These are phyloP conservation scores for Sarcophaga bullata DNA, from an alignment of 1,140 invertebrate species.

Conservation along the genomic window DNA sequence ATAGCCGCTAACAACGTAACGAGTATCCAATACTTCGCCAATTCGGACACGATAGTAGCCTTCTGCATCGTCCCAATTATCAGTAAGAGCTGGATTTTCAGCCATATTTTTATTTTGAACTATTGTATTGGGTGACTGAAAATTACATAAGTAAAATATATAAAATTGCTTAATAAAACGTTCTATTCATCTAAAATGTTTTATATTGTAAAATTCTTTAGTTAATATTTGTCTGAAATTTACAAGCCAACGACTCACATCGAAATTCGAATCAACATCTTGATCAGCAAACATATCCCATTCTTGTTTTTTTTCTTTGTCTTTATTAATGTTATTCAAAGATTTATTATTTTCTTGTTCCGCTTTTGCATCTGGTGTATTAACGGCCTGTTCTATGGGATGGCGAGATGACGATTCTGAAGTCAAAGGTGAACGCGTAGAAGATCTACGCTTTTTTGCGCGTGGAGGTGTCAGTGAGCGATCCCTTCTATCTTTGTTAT, in stretches of 20 bases:
- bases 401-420: conserved; percentile 13
- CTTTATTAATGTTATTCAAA: conserved; percentile 43
- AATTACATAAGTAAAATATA: not conserved
- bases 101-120: conserved; percentile 74
- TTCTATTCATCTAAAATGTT: not conserved
- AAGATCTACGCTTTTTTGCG: conserved; percentile 18
- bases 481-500: not conserved
- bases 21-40: conserved; percentile 91
- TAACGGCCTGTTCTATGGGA: not conserved
- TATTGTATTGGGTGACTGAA: conserved; percentile 78
- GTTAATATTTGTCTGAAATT: conserved; percentile 49
- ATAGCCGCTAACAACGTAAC: conserved; percentile 96
- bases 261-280: conserved; percentile 85
- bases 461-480: not conserved
- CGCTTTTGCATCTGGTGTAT: not conserved
- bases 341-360: conserved; percentile 19
- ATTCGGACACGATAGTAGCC: conserved; percentile 97
- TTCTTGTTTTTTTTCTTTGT: conserved; percentile 68
- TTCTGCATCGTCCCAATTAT: conserved; percentile 99
- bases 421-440: conserved; percentile 10
- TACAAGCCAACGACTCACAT: conserved; percentile 74
- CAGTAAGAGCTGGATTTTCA: conserved; percentile 91
- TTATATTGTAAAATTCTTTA: not conserved
- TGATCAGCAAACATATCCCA: conserved; percentile 92
- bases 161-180: not conserved